Percentiles rank a stretch among this genome's conserved stretches.
These are phyloP conservation scores for Mimachlamys varia DNA, from an alignment of 2,888 invertebrate species.

Conservation along the genomic window DNA sequence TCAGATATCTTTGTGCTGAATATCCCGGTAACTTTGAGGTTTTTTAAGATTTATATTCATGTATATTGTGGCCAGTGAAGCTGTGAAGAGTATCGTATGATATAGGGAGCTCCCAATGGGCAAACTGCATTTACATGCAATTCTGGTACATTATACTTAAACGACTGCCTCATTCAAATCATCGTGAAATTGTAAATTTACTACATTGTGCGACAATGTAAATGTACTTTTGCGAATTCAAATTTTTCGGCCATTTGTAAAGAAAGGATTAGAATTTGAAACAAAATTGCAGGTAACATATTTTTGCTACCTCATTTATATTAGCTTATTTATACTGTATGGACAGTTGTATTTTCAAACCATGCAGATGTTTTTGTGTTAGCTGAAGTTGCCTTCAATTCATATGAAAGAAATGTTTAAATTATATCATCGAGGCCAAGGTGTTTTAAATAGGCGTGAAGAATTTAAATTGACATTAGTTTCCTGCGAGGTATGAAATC, in stretches of 20 bases:
- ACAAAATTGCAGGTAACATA: conserved; percentile 1
- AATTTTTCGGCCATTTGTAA: neutral
- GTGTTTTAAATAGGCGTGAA: neutral
- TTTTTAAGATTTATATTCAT: neutral
- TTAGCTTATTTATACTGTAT: too few species aligned
- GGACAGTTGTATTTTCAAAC: neutral
- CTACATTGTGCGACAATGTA: neutral
- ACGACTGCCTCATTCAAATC: neutral
- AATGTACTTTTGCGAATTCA: conserved; percentile 20
- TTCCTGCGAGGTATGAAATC: neutral
- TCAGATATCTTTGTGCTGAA: too few species aligned
- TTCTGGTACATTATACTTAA: neutral
- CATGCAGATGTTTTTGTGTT: neutral
- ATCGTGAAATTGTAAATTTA: neutral
- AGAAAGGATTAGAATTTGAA: conserved; percentile 12
- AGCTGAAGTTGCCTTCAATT: neutral
- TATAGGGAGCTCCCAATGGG: neutral
- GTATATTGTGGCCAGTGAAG: neutral
- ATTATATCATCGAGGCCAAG: neutral
- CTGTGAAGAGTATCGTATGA: neutral
- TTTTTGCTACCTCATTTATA: conserved; percentile 21
- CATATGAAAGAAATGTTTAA: neutral
- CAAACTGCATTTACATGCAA: neutral
- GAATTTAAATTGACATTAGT: conserved; percentile 8
- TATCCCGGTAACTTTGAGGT: neutral